Evolutionary conservation across 2,113 vertebrate species (phyloP), one percentile per base, ranked within the genome.

Genomic region (Neodon shergylaensis): DNA sequence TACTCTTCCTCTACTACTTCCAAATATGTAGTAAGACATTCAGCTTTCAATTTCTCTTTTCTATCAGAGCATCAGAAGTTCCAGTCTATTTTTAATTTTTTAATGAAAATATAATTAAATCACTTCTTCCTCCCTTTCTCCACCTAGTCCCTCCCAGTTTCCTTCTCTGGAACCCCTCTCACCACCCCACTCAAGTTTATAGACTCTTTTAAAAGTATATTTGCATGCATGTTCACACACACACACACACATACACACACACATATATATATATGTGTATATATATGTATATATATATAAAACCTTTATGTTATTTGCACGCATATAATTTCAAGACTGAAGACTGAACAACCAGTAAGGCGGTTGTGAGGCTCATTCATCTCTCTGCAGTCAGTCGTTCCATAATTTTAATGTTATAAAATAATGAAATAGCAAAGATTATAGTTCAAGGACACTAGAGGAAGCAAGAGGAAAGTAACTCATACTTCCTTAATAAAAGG

Each of bases 341-440:
- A 36, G 12, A 82, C 3, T 58, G 22, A 54, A 61, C 52, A 82
- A 24, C 21, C 36, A 81, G 36, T 58, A 58, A 39, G 5, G 11
- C 21, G 10, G 21, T 14, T 58, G 36, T 19, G 52, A 39, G 36
- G 33, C 21, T 82, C 79, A 61, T 26, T 58, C 52, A 16, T 36
- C 52, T 61, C 12, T n/a, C 36, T 26, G 22, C 3, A 61, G 36
- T 39, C 52, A 61, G n/a, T n/a, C 5, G 21, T 8, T 26, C 36
- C 79, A 58, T 26, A 39, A 16, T 39, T 39, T 58, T 70, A 88
- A 74, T 93, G 36, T 93, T 36, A 87, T 52, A 88, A 88, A 78
- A 14, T 61, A 11, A 58, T 28, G 36, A 33, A 16, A 22, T 82
- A 88, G 52, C 24, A 68, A 42, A 68, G 14, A 1, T 77, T 76